phyloP scores from a whole-genome alignment of 37 sponge, comb jelly and placozoan species.

The Lycopodina hypogea region DNA sequence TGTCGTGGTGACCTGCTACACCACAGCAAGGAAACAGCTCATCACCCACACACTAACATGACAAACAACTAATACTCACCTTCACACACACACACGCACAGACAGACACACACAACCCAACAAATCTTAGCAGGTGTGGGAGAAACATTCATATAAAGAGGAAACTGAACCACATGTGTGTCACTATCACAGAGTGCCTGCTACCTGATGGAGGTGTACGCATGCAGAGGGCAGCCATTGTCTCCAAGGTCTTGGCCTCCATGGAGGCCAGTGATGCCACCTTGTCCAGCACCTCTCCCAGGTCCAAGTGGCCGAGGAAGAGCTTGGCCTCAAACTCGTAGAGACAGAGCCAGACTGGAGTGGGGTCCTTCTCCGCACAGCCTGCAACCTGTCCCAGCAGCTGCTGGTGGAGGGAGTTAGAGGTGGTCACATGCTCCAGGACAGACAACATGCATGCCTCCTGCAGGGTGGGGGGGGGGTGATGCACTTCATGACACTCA shows the following conservation, averaged over 20 bases:
- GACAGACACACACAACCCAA: no score
- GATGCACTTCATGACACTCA: no score
- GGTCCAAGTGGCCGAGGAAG: slow-evolving; percentile 40
- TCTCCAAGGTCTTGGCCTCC: slow-evolving; percentile 77
- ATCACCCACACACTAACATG: slow-evolving; percentile 15
- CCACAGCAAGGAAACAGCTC: background rate
- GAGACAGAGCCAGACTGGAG: slow-evolving; percentile 51
- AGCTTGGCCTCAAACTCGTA: slow-evolving; percentile 89
- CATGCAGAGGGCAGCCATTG: slow-evolving; percentile 46
- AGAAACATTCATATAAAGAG: no score
- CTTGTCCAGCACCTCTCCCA: slow-evolving; percentile 37
- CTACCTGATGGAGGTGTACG: background rate
- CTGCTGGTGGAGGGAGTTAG: slow-evolving; percentile 33
- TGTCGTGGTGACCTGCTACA: background rate
- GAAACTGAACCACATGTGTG: no score
- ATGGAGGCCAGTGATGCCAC: slow-evolving; percentile 19
- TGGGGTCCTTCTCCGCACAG: slow-evolving; percentile 40
- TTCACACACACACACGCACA: slow-evolving; percentile 21
- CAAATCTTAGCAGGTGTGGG: no score
- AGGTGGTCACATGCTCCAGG: slow-evolving; percentile 51
- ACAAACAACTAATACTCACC: slow-evolving; percentile 8
- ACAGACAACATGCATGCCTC: slow-evolving; percentile 8
- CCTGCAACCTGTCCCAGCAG: slow-evolving; percentile 6
- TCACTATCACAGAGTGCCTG: no score
- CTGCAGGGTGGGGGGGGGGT: background rate